A percentile compares a stretch with the other conserved stretches of the same genome.
These are phyloP conservation scores for Drosophila eugracilis DNA, from an alignment of 1,140 invertebrate genomes.

Conservation along the genomic window DNA sequence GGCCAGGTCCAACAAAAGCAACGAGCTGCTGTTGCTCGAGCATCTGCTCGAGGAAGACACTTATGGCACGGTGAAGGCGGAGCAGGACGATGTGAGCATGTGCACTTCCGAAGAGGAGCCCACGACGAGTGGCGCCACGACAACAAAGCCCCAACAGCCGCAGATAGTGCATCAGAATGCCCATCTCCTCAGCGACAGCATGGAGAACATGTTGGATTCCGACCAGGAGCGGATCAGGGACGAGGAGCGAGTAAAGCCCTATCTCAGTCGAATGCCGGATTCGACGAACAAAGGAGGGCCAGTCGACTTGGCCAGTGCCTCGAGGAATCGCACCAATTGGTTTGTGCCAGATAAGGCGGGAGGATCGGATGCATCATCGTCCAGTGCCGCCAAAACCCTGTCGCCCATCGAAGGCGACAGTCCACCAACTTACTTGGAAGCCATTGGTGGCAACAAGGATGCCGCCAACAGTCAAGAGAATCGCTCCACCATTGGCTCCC, in stretches of 20 bases:
- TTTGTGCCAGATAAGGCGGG: not conserved
- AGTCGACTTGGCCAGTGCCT: conserved; percentile 56
- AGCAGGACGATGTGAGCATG: conserved; percentile 79
- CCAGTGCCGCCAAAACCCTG: conserved; percentile 21
- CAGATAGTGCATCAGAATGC: conserved; percentile 83
- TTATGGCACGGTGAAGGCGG: conserved; percentile 68
- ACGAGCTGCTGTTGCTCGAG: conserved; percentile 79
- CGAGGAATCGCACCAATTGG: not conserved
- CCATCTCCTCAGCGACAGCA: conserved; percentile 70
- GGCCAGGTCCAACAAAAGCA: conserved; percentile 72
- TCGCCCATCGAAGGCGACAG: conserved; percentile 69
- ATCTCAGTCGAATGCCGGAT: conserved; percentile 50
- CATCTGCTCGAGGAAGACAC: conserved; percentile 82
- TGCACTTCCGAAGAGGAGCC: conserved; percentile 78
- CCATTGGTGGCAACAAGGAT: conserved; percentile 51
- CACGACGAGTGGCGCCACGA: not conserved
- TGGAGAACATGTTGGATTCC: conserved; percentile 68
- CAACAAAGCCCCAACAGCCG: conserved; percentile 9
- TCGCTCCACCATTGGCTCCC: conserved; percentile 49
- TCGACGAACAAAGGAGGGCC: not conserved
- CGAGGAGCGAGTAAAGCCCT: conserved; percentile 53
- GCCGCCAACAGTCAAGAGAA: conserved; percentile 23
- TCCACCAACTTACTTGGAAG: conserved; percentile 78
- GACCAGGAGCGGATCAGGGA: conserved; percentile 10
- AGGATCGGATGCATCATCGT: not conserved